Evolutionary conservation across 1,140 invertebrate genomes (phyloP), one percentile per base, ranked within the genome.

Genomic region (Oryzaephilus surinamensis): DNA sequence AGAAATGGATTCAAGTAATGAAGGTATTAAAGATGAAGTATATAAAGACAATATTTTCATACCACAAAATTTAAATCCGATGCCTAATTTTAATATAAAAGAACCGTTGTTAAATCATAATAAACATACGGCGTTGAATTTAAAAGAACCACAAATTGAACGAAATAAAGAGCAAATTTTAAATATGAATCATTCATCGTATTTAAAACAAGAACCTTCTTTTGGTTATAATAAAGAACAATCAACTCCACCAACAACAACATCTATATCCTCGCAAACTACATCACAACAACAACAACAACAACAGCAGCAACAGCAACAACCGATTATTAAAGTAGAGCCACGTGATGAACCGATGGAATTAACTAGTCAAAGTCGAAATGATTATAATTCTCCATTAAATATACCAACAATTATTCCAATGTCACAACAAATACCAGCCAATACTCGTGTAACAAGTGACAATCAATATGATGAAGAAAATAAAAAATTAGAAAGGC

Each of bases 261-360:
- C 35, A 38, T 10, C 11, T 38, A 12, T 26, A 38, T 8, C 35
- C 35, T 11, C 6, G 27, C n/a, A n/a, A n/a, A n/a, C n/a, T n/a
- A n/a, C n/a, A n/a, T n/a, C n/a, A n/a, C n/a, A n/a, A n/a, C n/a
- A n/a, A n/a, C n/a, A n/a, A n/a, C n/a, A n/a, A n/a, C n/a, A n/a
- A n/a, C n/a, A n/a, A n/a, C n/a, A n/a, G n/a, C n/a, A n/a, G n/a
- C n/a, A n/a, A n/a, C n/a, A n/a, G n/a, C n/a, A n/a, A n/a, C n/a
- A n/a, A n/a, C n/a, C 16, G 14, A 31, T 38, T 17, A 38, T 6
- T 30, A 74, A 74, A 54, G 47, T 73, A 32, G 71, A 74, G 56
- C 71, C 71, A 1, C 61, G 70, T 52, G 71, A 73, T 61, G 70
- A 73, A 46, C 55, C 66, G 10, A 65, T 57, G 51, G 72, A 74